These are phyloP conservation scores for Dicyrtomina minuta DNA, from an alignment of 2,888 invertebrate genomes.

Conservation along the genomic window DNA sequence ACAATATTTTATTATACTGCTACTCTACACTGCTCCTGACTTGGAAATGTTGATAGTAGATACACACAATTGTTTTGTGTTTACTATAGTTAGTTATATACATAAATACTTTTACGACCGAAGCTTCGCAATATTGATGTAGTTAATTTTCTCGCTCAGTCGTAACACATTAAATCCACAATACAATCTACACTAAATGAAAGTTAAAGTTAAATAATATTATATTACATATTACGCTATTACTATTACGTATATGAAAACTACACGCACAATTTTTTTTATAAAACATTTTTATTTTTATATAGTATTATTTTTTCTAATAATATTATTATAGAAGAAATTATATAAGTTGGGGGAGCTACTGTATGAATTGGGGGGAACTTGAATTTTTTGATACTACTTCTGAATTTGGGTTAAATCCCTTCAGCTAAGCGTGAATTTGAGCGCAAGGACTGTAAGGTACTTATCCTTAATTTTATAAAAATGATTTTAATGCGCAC, in stretches of 20 bases:
- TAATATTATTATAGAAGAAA: not conserved
- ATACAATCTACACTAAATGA: no score
- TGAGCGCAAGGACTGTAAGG: conserved; percentile 14
- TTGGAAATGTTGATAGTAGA: no score
- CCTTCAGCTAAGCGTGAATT: conserved; percentile 19
- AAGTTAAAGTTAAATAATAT: no score
- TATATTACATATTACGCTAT: no score
- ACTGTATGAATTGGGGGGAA: no score
- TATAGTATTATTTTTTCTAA: not conserved
- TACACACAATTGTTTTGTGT: no score
- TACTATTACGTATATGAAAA: no score
- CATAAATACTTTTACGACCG: not conserved
- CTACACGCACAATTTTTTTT: not conserved
- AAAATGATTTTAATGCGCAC: no score
- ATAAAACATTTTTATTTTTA: not conserved
- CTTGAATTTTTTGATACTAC: not conserved
- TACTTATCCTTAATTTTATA: not conserved
- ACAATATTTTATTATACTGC: no score
- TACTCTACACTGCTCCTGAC: no score
- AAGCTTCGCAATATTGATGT: conserved; percentile 3
- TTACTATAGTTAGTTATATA: not conserved
- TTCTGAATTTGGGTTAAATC: conserved; percentile 10
- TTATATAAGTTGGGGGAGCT: no score
- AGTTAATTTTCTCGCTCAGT: conserved; percentile 1
- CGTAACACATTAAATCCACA: not conserved